Conservation (phyloP, 2,888 invertebrate genomes). For the Octodonta nipae region DNA sequence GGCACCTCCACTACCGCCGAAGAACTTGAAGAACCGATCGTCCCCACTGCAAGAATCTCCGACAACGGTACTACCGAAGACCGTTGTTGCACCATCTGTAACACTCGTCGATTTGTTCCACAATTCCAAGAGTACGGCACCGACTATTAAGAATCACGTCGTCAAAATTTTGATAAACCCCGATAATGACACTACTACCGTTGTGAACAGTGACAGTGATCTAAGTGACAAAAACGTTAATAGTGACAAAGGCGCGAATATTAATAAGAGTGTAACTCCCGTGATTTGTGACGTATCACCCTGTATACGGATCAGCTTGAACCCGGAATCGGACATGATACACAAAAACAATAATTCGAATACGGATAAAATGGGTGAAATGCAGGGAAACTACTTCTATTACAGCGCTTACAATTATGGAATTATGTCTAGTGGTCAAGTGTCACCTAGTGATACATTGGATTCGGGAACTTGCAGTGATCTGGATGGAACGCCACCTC, state of each 20-base stretch:
- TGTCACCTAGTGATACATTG: constrained; percentile 68
- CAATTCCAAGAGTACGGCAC: too few relatives aligned
- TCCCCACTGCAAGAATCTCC: neutral
- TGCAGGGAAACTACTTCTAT: constrained; percentile 38
- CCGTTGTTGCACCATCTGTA: neutral
- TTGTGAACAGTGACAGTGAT: too few relatives aligned
- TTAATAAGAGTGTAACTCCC: too few relatives aligned
- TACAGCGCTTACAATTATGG: constrained; percentile 45
- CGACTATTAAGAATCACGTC: constrained; percentile 2
- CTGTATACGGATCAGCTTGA: constrained; percentile 3
- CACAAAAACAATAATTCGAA: constrained; percentile 34
- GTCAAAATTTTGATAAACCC: neutral
- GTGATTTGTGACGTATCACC: neutral
- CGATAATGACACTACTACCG: neutral
- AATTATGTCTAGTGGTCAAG: constrained; percentile 66
- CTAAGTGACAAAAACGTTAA: too few relatives aligned
- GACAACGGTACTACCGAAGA: too few relatives aligned
- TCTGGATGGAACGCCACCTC: constrained; percentile 60
- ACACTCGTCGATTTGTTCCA: neutral
- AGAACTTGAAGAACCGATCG: neutral
- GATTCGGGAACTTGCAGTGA: constrained; percentile 80
- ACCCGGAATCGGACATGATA: constrained; percentile 36
- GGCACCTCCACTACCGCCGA: constrained; percentile 1
- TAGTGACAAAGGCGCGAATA: neutral
- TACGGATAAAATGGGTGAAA: constrained; percentile 17